Evolutionary conservation across 2,797 vertebrate genomes (phyloP).

Genomic region (Myotis planiceps): DNA sequence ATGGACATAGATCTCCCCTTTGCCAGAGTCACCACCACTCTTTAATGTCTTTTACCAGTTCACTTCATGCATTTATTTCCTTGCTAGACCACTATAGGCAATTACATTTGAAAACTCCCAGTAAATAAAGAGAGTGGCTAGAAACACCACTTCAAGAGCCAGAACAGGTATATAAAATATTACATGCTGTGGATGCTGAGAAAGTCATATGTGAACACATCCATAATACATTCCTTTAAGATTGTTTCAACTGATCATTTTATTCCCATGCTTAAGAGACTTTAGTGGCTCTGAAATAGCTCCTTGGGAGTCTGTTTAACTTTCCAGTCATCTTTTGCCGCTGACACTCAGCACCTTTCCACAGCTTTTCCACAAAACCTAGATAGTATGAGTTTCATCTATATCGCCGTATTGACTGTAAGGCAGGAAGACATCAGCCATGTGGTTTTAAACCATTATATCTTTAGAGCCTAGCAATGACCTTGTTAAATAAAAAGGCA

Average conservation of each 20-base stretch:
- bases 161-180: neutral
- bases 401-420: neutral
- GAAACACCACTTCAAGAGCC: neutral
- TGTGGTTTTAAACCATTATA: neutral
- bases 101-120: neutral
- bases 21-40: neutral
- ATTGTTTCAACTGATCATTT: neutral
- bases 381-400: neutral
- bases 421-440: neutral
- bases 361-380: neutral
- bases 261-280: neutral
- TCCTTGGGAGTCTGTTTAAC: neutral
- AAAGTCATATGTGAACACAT: neutral
- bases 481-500: neutral
- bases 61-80: neutral
- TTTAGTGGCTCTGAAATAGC: neutral
- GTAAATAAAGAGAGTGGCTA: neutral
- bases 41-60: neutral
- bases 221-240: neutral
- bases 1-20: neutral
- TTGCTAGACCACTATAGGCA: neutral
- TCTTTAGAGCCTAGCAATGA: neutral
- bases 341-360: neutral
- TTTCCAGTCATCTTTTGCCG: neutral
- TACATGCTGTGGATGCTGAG: neutral